Percentiles rank a stretch among this genome's conserved stretches.
These are phyloP conservation scores for Hyphantria cunea DNA, from an alignment of 1,140 invertebrate genomes.

Conservation along the genomic window DNA sequence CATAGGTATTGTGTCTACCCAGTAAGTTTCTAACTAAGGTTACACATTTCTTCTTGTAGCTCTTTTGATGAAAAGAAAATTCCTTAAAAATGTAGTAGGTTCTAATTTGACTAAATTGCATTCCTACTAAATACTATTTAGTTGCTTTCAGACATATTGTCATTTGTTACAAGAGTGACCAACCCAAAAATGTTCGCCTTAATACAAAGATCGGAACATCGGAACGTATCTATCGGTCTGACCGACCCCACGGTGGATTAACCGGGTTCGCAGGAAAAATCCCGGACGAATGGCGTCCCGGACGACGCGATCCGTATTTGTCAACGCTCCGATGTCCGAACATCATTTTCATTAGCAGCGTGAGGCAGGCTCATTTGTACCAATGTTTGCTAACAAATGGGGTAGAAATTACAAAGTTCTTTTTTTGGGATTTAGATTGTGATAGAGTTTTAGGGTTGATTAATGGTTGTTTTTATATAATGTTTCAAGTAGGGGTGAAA, in stretches of 20 bases:
- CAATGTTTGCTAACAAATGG: slow-evolving; percentile 38
- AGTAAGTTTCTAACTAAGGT: too few relatives aligned
- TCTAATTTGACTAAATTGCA: too few relatives aligned
- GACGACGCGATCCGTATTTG: slow-evolving; percentile 45
- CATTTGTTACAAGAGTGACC: neutral
- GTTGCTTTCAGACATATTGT: neutral
- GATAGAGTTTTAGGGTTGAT: slow-evolving; percentile 8
- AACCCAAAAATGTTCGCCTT: slow-evolving; percentile 22
- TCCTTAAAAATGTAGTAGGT: too few relatives aligned
- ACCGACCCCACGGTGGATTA: slow-evolving; percentile 36
- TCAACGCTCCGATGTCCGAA: slow-evolving; percentile 40
- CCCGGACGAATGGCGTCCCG: slow-evolving; percentile 34
- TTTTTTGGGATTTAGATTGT: too few relatives aligned
- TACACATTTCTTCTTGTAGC: too few relatives aligned
- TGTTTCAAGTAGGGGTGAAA: too few relatives aligned
- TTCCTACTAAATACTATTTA: too few relatives aligned
- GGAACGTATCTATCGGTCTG: slow-evolving; percentile 27
- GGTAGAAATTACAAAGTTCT: neutral
- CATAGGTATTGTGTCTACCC: too few relatives aligned
- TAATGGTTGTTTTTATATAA: too few relatives aligned
- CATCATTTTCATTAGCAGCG: slow-evolving; percentile 52
- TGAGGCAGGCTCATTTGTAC: slow-evolving; percentile 44
- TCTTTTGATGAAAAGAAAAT: too few relatives aligned
- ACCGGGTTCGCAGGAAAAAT: slow-evolving; percentile 39
- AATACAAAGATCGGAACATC: slow-evolving; percentile 8